These are phyloP conservation scores for Parus major DNA, from an alignment of 2,113 vertebrate genomes.

Conservation along the genomic window DNA sequence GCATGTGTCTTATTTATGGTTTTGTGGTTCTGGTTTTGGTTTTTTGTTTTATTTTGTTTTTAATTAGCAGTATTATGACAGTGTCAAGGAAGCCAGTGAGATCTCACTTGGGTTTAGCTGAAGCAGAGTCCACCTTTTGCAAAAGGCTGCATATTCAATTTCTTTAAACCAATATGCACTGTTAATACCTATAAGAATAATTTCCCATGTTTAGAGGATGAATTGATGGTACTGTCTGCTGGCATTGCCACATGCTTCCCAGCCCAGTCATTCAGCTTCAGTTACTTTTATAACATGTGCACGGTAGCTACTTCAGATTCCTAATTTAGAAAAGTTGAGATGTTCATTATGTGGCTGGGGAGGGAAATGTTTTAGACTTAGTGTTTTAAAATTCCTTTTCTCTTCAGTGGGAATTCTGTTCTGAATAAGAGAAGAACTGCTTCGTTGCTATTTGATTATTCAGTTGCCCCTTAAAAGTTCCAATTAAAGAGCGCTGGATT, in stretches of 20 bases:
- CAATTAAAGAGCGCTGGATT: background rate
- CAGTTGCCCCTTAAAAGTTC: background rate
- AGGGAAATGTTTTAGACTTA: background rate
- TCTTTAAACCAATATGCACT: background rate
- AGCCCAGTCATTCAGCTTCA: background rate
- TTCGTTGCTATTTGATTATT: background rate
- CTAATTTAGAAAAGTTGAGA: background rate
- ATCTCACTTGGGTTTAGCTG: background rate
- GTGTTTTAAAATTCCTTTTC: background rate
- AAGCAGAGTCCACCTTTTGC: background rate
- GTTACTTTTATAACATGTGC: background rate
- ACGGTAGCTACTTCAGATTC: background rate
- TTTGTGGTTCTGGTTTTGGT: background rate
- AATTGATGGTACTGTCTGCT: background rate
- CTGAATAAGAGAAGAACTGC: background rate
- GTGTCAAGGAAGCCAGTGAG: background rate
- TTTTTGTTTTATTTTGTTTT: background rate
- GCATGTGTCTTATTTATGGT: background rate
- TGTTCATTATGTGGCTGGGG: background rate
- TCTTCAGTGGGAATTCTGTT: background rate
- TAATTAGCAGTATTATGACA: background rate
- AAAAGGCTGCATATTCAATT: background rate
- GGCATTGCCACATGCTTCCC: background rate
- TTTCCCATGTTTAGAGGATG: background rate
- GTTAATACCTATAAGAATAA: background rate